These are phyloP conservation scores for Helicoverpa armigera DNA, from an alignment of 1,140 invertebrate species.

Conservation along the genomic window DNA sequence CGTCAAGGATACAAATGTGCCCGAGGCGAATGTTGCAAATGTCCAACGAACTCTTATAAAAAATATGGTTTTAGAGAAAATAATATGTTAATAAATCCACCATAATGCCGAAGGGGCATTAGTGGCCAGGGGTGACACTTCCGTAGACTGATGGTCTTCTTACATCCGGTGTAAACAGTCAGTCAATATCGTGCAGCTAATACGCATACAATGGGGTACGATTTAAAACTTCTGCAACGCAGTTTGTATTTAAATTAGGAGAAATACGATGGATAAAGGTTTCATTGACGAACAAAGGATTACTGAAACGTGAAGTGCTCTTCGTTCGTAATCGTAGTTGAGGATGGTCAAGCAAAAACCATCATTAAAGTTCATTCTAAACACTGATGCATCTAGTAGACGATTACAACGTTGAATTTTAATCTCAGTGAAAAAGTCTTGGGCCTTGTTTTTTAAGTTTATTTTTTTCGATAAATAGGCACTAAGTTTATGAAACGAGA, in stretches of 20 bases:
- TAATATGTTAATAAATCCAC: slow-evolving; percentile 38
- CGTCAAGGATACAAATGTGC: slow-evolving; percentile 40
- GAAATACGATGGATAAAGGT: not conserved
- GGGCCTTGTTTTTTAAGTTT: too few relatives aligned
- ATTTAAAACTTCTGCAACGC: slow-evolving; percentile 13
- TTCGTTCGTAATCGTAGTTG: too few relatives aligned
- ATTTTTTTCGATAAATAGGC: too few relatives aligned
- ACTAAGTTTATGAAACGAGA: too few relatives aligned
- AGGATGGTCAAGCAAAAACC: too few relatives aligned
- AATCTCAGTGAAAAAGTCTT: too few relatives aligned
- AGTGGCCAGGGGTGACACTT: slow-evolving; percentile 45
- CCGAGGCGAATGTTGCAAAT: slow-evolving; percentile 37
- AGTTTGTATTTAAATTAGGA: not conserved
- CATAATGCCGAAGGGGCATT: slow-evolving; percentile 26
- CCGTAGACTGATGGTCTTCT: slow-evolving; percentile 41
- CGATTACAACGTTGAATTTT: too few relatives aligned
- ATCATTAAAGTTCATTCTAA: too few relatives aligned
- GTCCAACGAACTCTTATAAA: slow-evolving; percentile 26
- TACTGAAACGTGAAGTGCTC: not conserved
- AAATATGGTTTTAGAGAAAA: slow-evolving; percentile 38
- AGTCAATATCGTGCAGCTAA: not conserved
- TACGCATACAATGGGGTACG: not conserved
- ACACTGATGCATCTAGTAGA: too few relatives aligned
- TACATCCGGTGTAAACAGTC: slow-evolving; percentile 30
- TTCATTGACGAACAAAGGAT: slow-evolving; percentile 7